Evolutionary conservation across 2,888 invertebrate species (phyloP).

Genomic region (Agrotis clavis): DNA sequence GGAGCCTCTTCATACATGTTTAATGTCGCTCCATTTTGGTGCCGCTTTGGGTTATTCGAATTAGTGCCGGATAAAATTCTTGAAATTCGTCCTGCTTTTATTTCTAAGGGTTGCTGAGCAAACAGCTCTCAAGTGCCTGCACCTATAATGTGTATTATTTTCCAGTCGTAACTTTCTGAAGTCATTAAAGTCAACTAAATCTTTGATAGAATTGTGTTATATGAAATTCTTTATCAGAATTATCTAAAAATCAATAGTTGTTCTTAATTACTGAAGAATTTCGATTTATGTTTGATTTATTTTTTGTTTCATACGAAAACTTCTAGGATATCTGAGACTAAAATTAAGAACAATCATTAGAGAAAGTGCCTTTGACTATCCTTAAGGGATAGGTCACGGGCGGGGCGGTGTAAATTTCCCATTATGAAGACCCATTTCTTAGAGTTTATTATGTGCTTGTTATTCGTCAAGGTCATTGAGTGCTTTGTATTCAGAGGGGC

Average conservation of each 20-base stretch:
- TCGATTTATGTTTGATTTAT: too few relatives aligned
- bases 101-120: not conserved
- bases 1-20: conserved; percentile 43
- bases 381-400: conserved; percentile 40
- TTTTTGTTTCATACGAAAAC: not conserved
- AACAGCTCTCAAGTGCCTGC: not conserved
- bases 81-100: not conserved
- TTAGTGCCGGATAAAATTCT: too few relatives aligned
- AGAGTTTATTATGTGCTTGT: conserved; percentile 48
- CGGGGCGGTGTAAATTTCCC: conserved; percentile 42
- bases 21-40: conserved; percentile 36
- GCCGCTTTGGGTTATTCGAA: conserved; percentile 5
- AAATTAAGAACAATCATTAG: conserved; percentile 25
- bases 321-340: not conserved
- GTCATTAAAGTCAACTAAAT: not conserved
- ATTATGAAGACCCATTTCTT: conserved; percentile 43
- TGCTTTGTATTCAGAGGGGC: conserved; percentile 37
- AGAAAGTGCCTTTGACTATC: conserved; percentile 39
- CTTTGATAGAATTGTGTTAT: conserved; percentile 5
- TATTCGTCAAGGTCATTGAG: conserved; percentile 40
- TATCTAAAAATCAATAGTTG: not conserved
- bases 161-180: conserved; percentile 23
- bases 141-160: conserved; percentile 12
- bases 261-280: not conserved
- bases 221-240: conserved; percentile 3